These are phyloP conservation scores for Anastrepha ludens DNA, from an alignment of 1,140 invertebrate genomes.

Conservation along the genomic window DNA sequence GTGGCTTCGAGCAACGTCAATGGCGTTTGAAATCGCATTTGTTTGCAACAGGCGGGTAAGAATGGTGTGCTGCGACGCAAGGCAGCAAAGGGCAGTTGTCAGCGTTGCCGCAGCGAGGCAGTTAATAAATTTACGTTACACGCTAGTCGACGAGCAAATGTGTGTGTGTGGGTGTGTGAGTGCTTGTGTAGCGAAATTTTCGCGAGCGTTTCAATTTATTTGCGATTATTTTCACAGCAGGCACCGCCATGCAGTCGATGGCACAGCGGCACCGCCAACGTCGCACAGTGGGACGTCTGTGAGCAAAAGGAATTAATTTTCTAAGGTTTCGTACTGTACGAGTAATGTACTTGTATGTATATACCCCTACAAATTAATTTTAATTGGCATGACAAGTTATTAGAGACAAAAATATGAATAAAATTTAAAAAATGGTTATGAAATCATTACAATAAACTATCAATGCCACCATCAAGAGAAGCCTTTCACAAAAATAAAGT, in stretches of 20 bases:
- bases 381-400: neutral
- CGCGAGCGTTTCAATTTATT: constrained; percentile 53
- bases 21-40: neutral
- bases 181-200: constrained; percentile 53
- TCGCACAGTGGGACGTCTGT: constrained; percentile 10
- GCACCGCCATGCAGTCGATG: neutral
- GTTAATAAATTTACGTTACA: constrained; percentile 52
- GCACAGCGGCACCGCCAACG: constrained; percentile 19
- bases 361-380: neutral
- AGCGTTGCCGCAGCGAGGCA: constrained; percentile 18
- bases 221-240: constrained; percentile 47
- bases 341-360: neutral
- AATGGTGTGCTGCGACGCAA: neutral
- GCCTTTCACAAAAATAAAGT: no score
- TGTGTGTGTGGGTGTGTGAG: constrained; percentile 19
- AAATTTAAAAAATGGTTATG: no score
- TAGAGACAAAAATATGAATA: no score
- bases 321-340: neutral
- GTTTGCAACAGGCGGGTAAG: neutral
- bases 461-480: no score
- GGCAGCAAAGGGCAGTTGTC: constrained; percentile 26
- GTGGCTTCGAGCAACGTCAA: neutral
- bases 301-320: neutral
- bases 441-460: no score
- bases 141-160: neutral